Percentiles rank a stretch among this genome's conserved stretches.
These are phyloP conservation scores for Artemia franciscana DNA, from an alignment of 1,140 invertebrate genomes.

Conservation along the genomic window DNA sequence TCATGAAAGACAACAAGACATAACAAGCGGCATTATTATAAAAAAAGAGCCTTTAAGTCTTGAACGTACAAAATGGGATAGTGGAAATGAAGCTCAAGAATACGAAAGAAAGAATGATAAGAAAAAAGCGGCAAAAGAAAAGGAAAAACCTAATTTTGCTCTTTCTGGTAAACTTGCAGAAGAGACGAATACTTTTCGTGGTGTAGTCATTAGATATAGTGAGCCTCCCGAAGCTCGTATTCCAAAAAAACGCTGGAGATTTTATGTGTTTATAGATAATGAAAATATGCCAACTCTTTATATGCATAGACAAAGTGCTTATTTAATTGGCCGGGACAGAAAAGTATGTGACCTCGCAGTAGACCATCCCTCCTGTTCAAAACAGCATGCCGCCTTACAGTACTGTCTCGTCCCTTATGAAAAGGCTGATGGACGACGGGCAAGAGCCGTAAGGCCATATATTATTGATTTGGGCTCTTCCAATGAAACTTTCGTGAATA, in stretches of 20 bases:
- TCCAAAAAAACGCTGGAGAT: slow-evolving; percentile 75
- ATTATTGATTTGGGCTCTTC: slow-evolving; percentile 91
- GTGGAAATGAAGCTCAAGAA: not conserved
- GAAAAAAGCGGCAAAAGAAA: slow-evolving; percentile 29
- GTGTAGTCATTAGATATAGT: slow-evolving; percentile 90
- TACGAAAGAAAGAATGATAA: slow-evolving; percentile 13
- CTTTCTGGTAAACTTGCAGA: slow-evolving; percentile 85
- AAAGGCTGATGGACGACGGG: slow-evolving; percentile 40
- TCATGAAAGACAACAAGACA: too few relatives aligned
- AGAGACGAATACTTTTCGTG: slow-evolving; percentile 85
- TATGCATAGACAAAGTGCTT: slow-evolving; percentile 90
- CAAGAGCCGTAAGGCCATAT: slow-evolving; percentile 51
- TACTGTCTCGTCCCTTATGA: slow-evolving; percentile 66
- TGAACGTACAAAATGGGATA: not conserved
- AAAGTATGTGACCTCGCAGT: slow-evolving; percentile 84
- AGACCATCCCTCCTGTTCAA: slow-evolving; percentile 95
- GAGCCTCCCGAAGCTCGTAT: slow-evolving; percentile 88
- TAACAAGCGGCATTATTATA: not conserved
- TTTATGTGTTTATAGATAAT: slow-evolving; percentile 94
- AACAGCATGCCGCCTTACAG: slow-evolving; percentile 93
- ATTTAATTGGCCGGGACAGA: slow-evolving; percentile 76
- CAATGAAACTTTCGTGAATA: slow-evolving; percentile 94
- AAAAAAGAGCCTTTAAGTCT: not conserved
- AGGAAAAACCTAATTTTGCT: slow-evolving; percentile 79
- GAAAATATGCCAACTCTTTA: slow-evolving; percentile 68